Percentiles rank a stretch among this genome's conserved stretches.
These are phyloP conservation scores for Rhinichthys klamathensis DNA, from an alignment of 2,113 vertebrate genomes.

Conservation along the genomic window DNA sequence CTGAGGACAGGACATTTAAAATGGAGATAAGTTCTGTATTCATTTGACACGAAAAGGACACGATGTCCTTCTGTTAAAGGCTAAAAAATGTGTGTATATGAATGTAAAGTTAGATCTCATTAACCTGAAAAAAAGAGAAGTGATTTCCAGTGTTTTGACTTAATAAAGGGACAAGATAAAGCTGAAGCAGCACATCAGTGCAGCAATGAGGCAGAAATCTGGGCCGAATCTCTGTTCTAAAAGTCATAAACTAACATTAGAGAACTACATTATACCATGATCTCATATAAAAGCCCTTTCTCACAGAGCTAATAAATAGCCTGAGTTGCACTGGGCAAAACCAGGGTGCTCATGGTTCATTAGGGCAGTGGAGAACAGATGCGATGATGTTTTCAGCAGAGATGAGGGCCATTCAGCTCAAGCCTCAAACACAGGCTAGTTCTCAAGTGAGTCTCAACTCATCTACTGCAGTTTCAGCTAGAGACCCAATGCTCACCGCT, in stretches of 20 bases:
- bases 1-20: not conserved
- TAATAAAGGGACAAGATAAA: not conserved
- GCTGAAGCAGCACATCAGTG: not conserved
- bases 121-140: not conserved
- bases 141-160: slow-evolving; percentile 19
- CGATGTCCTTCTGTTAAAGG: not conserved
- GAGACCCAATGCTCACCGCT: not conserved
- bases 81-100: too few relatives aligned
- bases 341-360: not conserved
- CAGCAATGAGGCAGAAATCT: slow-evolving; percentile 13
- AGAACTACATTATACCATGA: slow-evolving; percentile 4
- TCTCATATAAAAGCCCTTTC: slow-evolving; percentile 20
- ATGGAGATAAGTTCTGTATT: not conserved
- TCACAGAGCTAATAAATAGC: slow-evolving; percentile 23
- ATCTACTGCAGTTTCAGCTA: not conserved
- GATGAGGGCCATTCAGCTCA: not conserved
- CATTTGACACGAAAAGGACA: not conserved
- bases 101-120: slow-evolving; percentile 7
- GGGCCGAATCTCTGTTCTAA: not conserved
- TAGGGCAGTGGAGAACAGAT: not conserved
- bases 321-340: not conserved
- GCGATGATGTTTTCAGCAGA: not conserved
- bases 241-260: slow-evolving; percentile 46
- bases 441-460: not conserved
- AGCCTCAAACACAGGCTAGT: not conserved